Conservation (phyloP, 2,797 vertebrate species). For the Loris lydekkerianus region DNA sequence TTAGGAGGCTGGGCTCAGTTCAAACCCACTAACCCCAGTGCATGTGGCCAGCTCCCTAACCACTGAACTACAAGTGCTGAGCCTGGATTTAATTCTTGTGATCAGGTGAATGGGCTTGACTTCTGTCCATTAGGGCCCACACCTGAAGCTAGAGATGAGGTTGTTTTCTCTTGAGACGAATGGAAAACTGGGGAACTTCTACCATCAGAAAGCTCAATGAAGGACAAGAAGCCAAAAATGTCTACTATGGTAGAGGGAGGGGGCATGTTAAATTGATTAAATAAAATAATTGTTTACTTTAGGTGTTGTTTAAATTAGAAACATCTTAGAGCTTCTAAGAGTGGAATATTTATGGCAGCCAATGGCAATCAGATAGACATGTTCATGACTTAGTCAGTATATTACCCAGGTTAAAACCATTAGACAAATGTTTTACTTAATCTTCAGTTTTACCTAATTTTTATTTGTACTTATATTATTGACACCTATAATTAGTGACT, state of each 20-base stretch:
- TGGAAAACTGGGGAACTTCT: background rate
- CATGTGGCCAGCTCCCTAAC: no score
- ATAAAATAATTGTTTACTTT: background rate
- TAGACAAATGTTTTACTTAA: constrained; percentile 28
- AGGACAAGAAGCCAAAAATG: constrained; percentile 42
- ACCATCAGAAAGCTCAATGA: background rate
- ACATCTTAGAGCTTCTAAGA: background rate
- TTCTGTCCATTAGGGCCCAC: background rate
- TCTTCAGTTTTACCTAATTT: constrained; percentile 53
- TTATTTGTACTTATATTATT: constrained; percentile 47
- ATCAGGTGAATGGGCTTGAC: background rate
- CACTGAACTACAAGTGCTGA: no score
- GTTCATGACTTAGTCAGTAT: constrained; percentile 4
- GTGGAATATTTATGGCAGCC: background rate
- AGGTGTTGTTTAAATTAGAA: constrained; percentile 43
- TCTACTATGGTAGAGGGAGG: background rate
- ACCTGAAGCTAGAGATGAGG: background rate
- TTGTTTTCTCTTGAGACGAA: constrained; percentile 16
- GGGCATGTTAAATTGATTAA: background rate
- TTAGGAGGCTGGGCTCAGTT: no score
- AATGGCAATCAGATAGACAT: background rate
- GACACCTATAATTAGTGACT: constrained; percentile 1
- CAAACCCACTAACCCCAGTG: no score
- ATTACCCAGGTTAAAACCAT: constrained; percentile 39
- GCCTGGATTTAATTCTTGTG: background rate